Base-by-base conservation (phyloP, 2,888 invertebrate species). In the Eupithecia subumbrata region DNA sequence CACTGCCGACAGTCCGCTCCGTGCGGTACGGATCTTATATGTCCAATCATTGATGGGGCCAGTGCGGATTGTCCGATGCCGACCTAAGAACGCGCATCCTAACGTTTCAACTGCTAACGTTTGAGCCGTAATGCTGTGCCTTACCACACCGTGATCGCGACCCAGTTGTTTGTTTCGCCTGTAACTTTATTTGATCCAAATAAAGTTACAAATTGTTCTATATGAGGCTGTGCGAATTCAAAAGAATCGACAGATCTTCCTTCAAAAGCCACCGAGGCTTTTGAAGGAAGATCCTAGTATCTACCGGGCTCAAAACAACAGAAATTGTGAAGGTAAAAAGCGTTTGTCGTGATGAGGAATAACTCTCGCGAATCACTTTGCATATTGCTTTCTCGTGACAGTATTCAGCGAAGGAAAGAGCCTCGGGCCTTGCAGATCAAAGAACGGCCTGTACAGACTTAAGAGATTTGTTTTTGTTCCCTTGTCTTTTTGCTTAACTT, bases 301-400 rank as follows among this genome's bases (percentile, higher is more conserved):
- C 22, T n/a, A 60, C 22, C 14, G 5, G 25, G 5, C 60, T 14
- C 25, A 25, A 60, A 56, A 34, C 25, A 64, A 64, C 16, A 30
- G 18, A 34, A 8, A 64, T 18, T 64, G 64, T 34, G 11, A 18
- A 9, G 30, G 34, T 18, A 1, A 2, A 64, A n/a, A 37, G 12
- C 40, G 22, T 67, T 67, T 40, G 37, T 40, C 37, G 66, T 37
- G 60, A 60, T 14, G 14, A 25, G 25, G 25, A 25, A n/a, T 60
- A 25, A 25, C 12, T 60, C 22, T 67, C n/a, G 66, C n/a, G 18
- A 67, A 67, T 12, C 66, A 40, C 37, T 67, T 67, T 67, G 66
- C 66, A 67, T 67, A 67, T 67, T 67, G 40, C 40, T 67, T 40
- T 40, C 40, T 40, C 66, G 37, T 22, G n/a, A 67, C 66, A 40